phyloP scores from a whole-genome alignment of 23 tunicate species.

The Diplosoma virens region DNA sequence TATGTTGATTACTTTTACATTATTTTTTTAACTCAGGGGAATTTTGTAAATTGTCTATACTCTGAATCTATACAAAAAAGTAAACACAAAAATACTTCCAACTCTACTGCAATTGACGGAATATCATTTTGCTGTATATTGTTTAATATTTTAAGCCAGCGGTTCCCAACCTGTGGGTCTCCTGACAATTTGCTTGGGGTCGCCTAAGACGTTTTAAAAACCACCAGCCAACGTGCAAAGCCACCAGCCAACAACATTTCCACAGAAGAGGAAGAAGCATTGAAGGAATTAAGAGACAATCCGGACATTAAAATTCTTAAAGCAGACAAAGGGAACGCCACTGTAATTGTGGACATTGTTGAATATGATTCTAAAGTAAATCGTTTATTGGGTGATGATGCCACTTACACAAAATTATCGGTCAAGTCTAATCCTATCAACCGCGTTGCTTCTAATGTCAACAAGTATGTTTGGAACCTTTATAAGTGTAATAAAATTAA shows the following conservation, averaged over 20 bases:
- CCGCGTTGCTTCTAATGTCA: neutral
- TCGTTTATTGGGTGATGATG: neutral
- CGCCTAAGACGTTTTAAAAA: neutral
- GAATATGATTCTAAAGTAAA: neutral
- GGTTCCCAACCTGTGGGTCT: neutral
- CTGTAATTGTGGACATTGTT: neutral
- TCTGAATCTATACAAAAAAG: too few relatives aligned
- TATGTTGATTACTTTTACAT: too few relatives aligned
- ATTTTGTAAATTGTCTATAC: too few relatives aligned
- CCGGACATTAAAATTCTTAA: neutral
- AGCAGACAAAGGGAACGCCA: neutral
- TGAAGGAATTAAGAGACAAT: slow-evolving; percentile 1
- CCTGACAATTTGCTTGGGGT: neutral
- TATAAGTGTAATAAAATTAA: neutral
- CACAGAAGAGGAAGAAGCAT: neutral
- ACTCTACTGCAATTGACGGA: too few relatives aligned
- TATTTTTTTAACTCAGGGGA: too few relatives aligned
- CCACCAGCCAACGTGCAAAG: neutral
- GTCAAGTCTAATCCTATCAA: neutral
- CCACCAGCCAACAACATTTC: neutral
- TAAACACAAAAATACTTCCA: too few relatives aligned
- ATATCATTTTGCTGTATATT: too few relatives aligned
- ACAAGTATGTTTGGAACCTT: neutral
- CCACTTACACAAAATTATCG: neutral
- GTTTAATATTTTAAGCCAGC: neutral